Base-by-base conservation (phyloP, 2,797 vertebrate species). In the Chromobotia macracanthus region DNA sequence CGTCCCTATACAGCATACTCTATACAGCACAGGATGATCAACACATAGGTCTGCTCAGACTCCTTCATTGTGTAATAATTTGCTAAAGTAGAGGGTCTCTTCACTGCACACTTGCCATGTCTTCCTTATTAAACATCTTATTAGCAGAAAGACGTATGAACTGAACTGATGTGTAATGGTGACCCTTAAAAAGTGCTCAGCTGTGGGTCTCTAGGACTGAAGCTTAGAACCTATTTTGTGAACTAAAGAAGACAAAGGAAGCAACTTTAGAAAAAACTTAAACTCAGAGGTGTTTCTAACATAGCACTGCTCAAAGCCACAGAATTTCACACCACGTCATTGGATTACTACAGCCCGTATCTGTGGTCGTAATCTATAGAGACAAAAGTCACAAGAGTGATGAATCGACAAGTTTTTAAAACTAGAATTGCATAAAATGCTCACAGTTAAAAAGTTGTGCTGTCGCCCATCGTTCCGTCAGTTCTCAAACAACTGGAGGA, bases 401-500 rank as follows among this genome's bases (percentile, higher is more conserved):
- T 46, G 5, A 19, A n/a, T 44, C n/a, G 0, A 48, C 0, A 44
- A 41, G 46, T 64, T 1, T 73, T 51, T 10, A 48, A 73, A 31
- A 23, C 50, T 51, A 18, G 16, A 18, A 12, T 11, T 4, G 55
- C 19, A 13, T 58, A 61, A 25, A 63, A 19, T n/a, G n/a, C n/a
- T 19, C 6, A 48, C 5, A 2, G 11, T 8, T 35, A 6, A 31
- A 50, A 58, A 5, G 19, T 1, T 23, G 0, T 63, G 35, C 13
- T 55, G 12, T 64, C 3, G 1, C 12, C 9, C 31, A 4, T 68
- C 7, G 60, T n/a, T 83, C 31, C 67, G 5, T 65, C 25, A 99
- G 98, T 99, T 87, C 94, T 99, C 87, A 99, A 99, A 93, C 98
- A 99, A 90, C 91, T 99, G n/a, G 98, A 99, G 91, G 98, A 99